A percentile compares a stretch with the other conserved stretches of the same genome.
Conservation (phyloP, 1,140 invertebrate species). For the Pinna nobilis region DNA sequence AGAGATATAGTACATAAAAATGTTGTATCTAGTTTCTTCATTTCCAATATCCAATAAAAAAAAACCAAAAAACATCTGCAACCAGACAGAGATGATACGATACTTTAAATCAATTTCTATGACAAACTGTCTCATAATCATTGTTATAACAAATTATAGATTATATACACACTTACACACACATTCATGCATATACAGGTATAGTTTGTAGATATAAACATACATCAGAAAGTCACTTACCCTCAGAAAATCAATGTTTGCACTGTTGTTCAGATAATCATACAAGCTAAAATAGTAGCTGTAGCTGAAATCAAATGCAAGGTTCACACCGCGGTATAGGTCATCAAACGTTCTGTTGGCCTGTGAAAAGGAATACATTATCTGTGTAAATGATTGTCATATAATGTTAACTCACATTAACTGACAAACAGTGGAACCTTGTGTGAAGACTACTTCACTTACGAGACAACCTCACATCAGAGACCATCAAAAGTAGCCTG, state of each 20-base stretch:
- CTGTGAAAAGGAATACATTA: conserved; percentile 48
- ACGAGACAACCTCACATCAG: too few relatives aligned
- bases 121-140: not conserved
- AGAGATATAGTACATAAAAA: too few relatives aligned
- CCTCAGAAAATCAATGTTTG: conserved; percentile 48
- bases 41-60: too few relatives aligned
- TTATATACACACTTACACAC: not conserved
- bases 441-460: too few relatives aligned
- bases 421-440: not conserved
- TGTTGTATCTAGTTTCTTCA: too few relatives aligned
- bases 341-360: conserved; percentile 70
- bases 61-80: too few relatives aligned
- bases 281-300: conserved; percentile 58
- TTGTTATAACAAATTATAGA: not conserved
- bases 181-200: not conserved
- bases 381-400: not conserved
- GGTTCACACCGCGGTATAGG: conserved; percentile 53
- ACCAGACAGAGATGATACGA: too few relatives aligned
- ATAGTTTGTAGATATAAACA: not conserved
- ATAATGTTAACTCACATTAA: not conserved
- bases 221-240: conserved; percentile 25
- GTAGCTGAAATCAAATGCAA: conserved; percentile 60
- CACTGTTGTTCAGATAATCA: conserved; percentile 54
- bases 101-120: not conserved
- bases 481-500: too few relatives aligned